Evolutionary conservation across 2,797 vertebrate species (phyloP).

Genomic region (Sardinella longiceps): DNA sequence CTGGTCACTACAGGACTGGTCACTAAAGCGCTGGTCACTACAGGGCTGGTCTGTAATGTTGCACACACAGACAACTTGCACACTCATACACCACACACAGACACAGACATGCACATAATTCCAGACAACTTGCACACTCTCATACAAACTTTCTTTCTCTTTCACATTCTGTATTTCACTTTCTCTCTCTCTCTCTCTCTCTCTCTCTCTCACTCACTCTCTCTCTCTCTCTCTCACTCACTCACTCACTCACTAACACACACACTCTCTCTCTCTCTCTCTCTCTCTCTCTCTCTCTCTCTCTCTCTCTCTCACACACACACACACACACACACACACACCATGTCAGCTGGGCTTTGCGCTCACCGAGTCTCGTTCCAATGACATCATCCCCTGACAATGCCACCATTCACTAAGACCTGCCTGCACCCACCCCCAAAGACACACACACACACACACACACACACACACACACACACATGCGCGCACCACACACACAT

Average conservation of each 20-base stretch:
- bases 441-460: constrained; percentile 18
- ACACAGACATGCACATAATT: neutral
- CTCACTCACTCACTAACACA: constrained; percentile 31
- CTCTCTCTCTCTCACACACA: constrained; percentile 38
- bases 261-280: too few relatives aligned
- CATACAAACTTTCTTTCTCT: neutral
- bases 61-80: neutral
- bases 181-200: neutral
- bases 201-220: neutral
- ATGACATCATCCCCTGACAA: constrained; percentile 96
- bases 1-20: too few relatives aligned
- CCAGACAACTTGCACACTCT: neutral
- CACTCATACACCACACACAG: neutral
- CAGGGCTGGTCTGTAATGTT: too few relatives aligned
- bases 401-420: constrained; percentile 95
- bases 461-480: neutral
- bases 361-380: constrained; percentile 85
- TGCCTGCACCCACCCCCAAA: constrained; percentile 59
- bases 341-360: constrained; percentile 93
- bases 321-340: constrained; percentile 30
- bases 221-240: neutral
- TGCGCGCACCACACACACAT: neutral
- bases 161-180: neutral
- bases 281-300: constrained; percentile 30
- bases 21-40: too few relatives aligned